Base-by-base conservation (phyloP, 2,888 invertebrate species). In the Icerya purchasi region DNA sequence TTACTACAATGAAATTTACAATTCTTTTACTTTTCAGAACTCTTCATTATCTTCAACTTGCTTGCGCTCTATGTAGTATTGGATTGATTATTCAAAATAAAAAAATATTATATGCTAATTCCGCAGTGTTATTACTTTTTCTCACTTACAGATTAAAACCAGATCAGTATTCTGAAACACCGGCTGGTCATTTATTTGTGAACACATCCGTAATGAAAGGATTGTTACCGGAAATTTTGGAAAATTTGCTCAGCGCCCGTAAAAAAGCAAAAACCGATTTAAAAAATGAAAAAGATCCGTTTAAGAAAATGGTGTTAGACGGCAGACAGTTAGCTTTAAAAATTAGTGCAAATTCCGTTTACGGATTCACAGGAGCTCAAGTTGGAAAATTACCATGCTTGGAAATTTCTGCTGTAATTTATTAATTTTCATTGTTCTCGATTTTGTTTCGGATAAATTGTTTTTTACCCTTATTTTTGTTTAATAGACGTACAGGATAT, bases 291-390 rank as follows among this genome's bases (percentile, higher is more conserved):
- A 96, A 82, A 24, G 96, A 98, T 77, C 91, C 93, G 0, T 86
- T 96, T 65, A 86, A 86, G 70, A 79, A 86, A 66, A 89, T 91
- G 68, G 92, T 97, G 2, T 75, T 97, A 63, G 96, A 97, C 77
- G 98, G 98, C 61, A 77, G 98, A 66, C 98, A 99, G 71, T 75
- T 94, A 65, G 98, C 98, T 54, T 75, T 98, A 66, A 99, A 99
- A 77, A 92, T 99, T 58, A 92, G 92, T 66, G 98, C 98, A 1
- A 99, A 99, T 75, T 98, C 98, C 19, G 98, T 99, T 0, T 99
- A 99, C 73, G 98, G 98, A 51, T 99, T 99, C 70, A 99, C 98
- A 18, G 98, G 98, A n/a, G 94, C 96, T 50, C 92, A 93, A 75
- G 86, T 91, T 59, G 94, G 94, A 51, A 94, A 93, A 73, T 73